Percentiles rank a stretch among this genome's conserved stretches.
These are phyloP conservation scores for Drosophila nr. perissopoda DNA, from an alignment of 2,888 invertebrate species.

Conservation along the genomic window DNA sequence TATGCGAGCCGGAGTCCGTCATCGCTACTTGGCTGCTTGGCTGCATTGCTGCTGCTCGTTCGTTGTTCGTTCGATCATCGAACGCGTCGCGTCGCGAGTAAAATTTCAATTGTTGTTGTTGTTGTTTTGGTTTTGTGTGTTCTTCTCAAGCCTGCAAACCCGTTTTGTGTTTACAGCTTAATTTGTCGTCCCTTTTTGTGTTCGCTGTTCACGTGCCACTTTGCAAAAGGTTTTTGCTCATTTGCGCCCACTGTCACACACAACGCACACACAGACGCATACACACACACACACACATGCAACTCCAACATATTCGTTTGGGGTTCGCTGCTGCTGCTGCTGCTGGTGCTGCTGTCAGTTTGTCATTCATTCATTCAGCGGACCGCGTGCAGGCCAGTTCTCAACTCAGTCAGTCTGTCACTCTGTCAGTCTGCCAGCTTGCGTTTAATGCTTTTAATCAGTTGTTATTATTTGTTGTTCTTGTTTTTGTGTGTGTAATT, in stretches of 20 bases:
- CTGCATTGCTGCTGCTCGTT: slow-evolving; percentile 7
- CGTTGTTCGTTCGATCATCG: slow-evolving; percentile 73
- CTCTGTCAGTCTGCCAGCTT: slow-evolving; percentile 26
- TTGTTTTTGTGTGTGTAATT: slow-evolving; percentile 45
- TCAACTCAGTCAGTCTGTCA: slow-evolving; percentile 18
- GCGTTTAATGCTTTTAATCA: slow-evolving; percentile 70
- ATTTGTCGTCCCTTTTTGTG: slow-evolving; percentile 51
- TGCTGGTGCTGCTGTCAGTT: slow-evolving; percentile 36
- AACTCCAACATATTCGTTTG: slow-evolving; percentile 55
- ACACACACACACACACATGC: slow-evolving; percentile 11
- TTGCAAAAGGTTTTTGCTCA: slow-evolving; percentile 67
- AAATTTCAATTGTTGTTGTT: slow-evolving; percentile 25
- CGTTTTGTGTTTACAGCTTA: slow-evolving; percentile 76
- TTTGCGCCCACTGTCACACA: slow-evolving; percentile 53
- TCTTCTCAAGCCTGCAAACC: slow-evolving; percentile 55
- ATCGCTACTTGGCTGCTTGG: neutral
- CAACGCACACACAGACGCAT: neutral
- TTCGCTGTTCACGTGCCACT: slow-evolving; percentile 70
- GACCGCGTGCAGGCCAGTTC: slow-evolving; percentile 75
- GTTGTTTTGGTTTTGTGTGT: slow-evolving; percentile 24
- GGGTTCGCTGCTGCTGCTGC: slow-evolving; percentile 11
- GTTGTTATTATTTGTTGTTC: slow-evolving; percentile 36
- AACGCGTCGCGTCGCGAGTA: slow-evolving; percentile 55
- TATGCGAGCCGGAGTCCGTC: slow-evolving; percentile 49
- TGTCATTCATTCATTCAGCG: slow-evolving; percentile 70